Conservation (phyloP, 2,888 invertebrate genomes). For the Dioctria linearis region DNA sequence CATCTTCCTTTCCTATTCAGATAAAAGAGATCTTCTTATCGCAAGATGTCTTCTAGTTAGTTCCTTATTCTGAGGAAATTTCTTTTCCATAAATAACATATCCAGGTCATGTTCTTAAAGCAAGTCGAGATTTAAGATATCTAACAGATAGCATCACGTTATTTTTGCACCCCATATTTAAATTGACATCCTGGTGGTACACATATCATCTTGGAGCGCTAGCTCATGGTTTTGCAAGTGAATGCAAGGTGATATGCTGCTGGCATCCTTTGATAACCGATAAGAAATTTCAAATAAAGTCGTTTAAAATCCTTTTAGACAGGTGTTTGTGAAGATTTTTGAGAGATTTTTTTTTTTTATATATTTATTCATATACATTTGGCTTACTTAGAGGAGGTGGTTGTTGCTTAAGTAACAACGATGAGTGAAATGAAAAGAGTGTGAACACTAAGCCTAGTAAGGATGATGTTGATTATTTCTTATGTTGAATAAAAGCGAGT, state of each 20-base stretch:
- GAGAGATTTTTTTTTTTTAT: not conserved
- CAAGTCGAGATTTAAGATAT: slow-evolving; percentile 41
- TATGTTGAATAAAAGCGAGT: too few relatives aligned
- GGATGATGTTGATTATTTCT: too few relatives aligned
- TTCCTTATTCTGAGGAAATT: slow-evolving; percentile 49
- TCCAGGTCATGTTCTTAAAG: slow-evolving; percentile 56
- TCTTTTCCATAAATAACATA: slow-evolving; percentile 55
- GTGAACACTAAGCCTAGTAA: too few relatives aligned
- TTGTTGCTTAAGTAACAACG: too few relatives aligned
- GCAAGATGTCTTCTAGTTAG: slow-evolving; percentile 48
- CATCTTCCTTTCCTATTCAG: slow-evolving; percentile 47
- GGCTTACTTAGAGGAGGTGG: too few relatives aligned
- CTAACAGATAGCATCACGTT: slow-evolving; percentile 52
- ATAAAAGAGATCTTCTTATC: slow-evolving; percentile 40
- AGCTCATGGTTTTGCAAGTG: slow-evolving; percentile 12
- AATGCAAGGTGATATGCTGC: slow-evolving; percentile 35
- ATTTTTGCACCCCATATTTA: slow-evolving; percentile 51
- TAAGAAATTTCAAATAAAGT: slow-evolving; percentile 58
- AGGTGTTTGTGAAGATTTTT: slow-evolving; percentile 3
- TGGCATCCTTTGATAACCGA: slow-evolving; percentile 54
- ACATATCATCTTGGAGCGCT: not conserved
- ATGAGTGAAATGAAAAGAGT: too few relatives aligned
- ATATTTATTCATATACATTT: not conserved
- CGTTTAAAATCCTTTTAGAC: slow-evolving; percentile 54
- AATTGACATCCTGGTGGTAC: slow-evolving; percentile 37